phyloP scores from a whole-genome alignment of 2,113 vertebrate species.

The Dasypus novemcinctus region DNA sequence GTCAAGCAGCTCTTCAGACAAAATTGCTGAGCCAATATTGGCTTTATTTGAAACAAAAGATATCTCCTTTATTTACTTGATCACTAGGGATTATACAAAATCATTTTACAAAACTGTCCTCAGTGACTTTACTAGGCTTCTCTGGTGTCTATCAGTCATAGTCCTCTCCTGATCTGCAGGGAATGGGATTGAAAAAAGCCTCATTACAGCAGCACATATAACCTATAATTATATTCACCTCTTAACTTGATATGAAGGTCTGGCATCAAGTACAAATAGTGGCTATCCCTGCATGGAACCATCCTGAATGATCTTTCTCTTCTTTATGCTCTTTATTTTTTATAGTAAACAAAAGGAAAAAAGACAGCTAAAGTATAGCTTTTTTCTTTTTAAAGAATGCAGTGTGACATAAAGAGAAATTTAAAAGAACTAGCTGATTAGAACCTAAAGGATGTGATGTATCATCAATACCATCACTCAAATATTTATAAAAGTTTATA shows the following conservation, averaged over 20 bases:
- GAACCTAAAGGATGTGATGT: conserved; percentile 54
- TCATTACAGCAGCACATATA: accelerated
- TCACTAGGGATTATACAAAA: not conserved
- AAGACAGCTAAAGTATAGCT: not conserved
- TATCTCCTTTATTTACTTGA: not conserved
- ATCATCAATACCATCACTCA: not conserved
- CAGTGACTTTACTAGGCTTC: not conserved
- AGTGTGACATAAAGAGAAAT: conserved; percentile 61
- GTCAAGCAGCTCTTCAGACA: not conserved
- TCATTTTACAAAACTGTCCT: not conserved
- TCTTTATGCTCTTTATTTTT: not conserved
- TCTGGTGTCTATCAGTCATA: not conserved
- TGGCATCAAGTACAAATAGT: not conserved
- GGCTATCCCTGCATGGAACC: not conserved
- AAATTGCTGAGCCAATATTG: not conserved
- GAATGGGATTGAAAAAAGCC: accelerated
- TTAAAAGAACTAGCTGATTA: conserved; percentile 41
- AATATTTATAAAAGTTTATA: conserved; percentile 55
- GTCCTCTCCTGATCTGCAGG: too few species aligned
- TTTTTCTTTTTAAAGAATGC: conserved; percentile 20
- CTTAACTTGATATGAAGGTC: not conserved
- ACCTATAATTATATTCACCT: not conserved
- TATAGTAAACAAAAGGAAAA: not conserved
- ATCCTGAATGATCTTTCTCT: not conserved
- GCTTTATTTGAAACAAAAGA: not conserved